Evolutionary conservation across 1,140 invertebrate genomes (phyloP), one percentile per base, ranked within the genome.

Genomic region (Trachymyrmex septentrionalis): DNA sequence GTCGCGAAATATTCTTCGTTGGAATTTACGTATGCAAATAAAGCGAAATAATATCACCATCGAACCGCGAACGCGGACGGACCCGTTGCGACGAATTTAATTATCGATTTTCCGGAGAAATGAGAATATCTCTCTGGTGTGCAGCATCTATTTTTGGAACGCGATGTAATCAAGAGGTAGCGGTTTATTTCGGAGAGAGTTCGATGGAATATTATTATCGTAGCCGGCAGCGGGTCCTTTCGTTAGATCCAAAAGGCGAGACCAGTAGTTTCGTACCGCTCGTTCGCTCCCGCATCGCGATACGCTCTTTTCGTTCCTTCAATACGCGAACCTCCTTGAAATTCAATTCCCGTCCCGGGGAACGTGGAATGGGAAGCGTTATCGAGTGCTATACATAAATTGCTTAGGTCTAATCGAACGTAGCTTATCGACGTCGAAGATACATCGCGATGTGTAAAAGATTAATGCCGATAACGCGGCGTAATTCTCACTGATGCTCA

Each of bases 21-120:
- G 53, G 24, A 6, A 73, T 73, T 59, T 84, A 61, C 69, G 66
- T 81, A 84, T 84, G 69, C 55, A 75, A 61, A 84, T 75, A 19
- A 10, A 84, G 55, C 67, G 55, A 73, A 84, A 84, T 75, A 84
- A 84, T 84, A 75, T 84, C 63, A 84, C 64, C 80, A 82, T 75
- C 69, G 80, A 84, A 61, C 80, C 55, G 24, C 27, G 34, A 84
- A 50, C 67, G 34, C 67, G 67, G 21, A 59, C 53, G 59, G 78
- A 57, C n/a, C 72, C 27, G 44, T 78, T 64, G 67, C 16, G 67
- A 34, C 67, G 16, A 67, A 59, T 86, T 72, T 82, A 86, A 86
- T 86, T 82, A 82, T 61, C 85, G 72, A 78, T 85, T 85, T 16
- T 48, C 34, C 73, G 4, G 27, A 1, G 44, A 14, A 61, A 64